Percentiles rank a stretch among this genome's conserved stretches.
Conservation (phyloP, 2,888 invertebrate genomes). For the Tenthredo amoena region DNA sequence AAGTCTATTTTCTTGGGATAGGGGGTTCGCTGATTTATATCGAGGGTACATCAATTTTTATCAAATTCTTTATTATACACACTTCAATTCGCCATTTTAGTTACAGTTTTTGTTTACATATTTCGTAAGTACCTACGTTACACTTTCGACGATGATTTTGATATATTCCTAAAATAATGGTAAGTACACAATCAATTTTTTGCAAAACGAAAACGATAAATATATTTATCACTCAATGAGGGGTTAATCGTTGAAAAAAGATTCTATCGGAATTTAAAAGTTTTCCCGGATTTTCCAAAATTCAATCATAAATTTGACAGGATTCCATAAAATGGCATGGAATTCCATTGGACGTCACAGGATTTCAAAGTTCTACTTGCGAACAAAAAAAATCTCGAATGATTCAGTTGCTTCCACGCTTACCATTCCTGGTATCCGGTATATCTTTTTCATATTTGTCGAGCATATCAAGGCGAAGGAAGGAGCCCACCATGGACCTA, state of each 20-base stretch:
- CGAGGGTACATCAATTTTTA: not conserved
- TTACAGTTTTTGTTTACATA: not conserved
- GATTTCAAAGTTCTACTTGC: not conserved
- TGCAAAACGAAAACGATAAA: not conserved
- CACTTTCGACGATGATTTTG: not conserved
- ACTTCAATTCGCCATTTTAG: not conserved
- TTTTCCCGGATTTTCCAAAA: not conserved
- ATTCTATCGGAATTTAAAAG: not conserved
- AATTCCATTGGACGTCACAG: not conserved
- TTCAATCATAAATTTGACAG: not conserved
- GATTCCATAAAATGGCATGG: not conserved
- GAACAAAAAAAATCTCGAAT: not conserved
- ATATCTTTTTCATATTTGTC: constrained; percentile 72
- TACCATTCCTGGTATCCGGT: constrained; percentile 63
- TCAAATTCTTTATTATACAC: not conserved
- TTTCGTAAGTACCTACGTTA: not conserved
- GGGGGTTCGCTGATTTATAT: not conserved
- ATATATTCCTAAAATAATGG: not conserved
- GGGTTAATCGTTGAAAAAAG: not conserved
- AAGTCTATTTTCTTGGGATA: not conserved
- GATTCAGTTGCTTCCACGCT: constrained; percentile 49
- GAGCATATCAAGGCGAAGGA: constrained; percentile 70
- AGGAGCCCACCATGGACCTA: constrained; percentile 72
- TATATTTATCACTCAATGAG: not conserved
- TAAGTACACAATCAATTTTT: not conserved